These are phyloP conservation scores for Trichonephila inaurata DNA, from an alignment of 1,140 invertebrate genomes.

Conservation along the genomic window DNA sequence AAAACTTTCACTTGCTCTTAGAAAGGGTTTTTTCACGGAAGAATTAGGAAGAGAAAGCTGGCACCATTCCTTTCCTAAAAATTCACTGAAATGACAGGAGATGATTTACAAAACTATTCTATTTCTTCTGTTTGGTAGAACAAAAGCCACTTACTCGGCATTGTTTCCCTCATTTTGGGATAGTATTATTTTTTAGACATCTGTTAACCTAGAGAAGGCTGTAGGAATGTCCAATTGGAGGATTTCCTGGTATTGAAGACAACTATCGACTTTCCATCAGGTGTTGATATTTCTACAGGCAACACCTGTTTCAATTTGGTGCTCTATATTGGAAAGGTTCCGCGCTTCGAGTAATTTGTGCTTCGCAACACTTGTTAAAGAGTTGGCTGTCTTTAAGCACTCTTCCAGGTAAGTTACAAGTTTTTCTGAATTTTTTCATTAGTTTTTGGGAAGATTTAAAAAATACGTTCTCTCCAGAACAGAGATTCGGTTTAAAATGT, in stretches of 20 bases:
- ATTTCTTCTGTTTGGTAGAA: background rate
- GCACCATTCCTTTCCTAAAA: background rate
- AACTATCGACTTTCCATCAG: background rate
- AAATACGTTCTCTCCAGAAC: too few species aligned
- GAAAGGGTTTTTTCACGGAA: background rate
- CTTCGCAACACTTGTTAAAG: background rate
- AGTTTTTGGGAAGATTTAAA: too few species aligned
- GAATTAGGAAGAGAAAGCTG: conserved; percentile 7
- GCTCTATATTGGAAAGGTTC: background rate
- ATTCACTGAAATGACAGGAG: background rate
- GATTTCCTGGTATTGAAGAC: conserved; percentile 16
- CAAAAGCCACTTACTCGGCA: conserved; percentile 13
- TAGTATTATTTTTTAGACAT: conserved; percentile 2
- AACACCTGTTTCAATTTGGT: background rate
- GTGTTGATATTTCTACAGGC: background rate
- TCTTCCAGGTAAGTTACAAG: background rate
- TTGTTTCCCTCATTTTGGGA: conserved; percentile 12
- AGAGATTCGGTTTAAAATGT: too few species aligned
- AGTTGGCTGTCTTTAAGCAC: background rate
- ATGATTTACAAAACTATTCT: conserved; percentile 30
- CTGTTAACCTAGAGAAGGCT: conserved; percentile 10
- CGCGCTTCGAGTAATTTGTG: background rate
- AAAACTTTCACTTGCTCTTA: background rate
- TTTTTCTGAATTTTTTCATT: too few species aligned
- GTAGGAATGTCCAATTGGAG: background rate